A percentile compares a stretch with the other conserved stretches of the same genome.
These are phyloP conservation scores for Lateolabrax maculatus DNA, from an alignment of 2,797 vertebrate species.

Conservation along the genomic window DNA sequence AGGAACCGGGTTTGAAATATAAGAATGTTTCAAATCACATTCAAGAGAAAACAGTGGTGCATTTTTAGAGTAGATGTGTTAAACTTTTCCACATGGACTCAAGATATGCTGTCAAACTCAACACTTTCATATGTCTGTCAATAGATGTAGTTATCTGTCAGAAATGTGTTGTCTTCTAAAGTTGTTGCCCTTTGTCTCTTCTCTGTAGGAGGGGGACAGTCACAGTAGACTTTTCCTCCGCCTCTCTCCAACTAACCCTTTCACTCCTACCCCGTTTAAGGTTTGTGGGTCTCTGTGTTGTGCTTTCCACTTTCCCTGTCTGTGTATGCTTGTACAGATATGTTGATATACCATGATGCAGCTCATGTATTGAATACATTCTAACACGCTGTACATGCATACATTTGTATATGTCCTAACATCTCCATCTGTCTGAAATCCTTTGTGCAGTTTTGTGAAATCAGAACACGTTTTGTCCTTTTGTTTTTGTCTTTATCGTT, in stretches of 20 bases:
- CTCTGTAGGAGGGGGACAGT: conserved; percentile 93
- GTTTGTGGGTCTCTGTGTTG: conserved; percentile 90
- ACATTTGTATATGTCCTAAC: conserved; percentile 51
- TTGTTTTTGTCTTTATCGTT: conserved; percentile 20
- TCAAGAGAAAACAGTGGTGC: neutral
- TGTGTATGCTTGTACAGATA: conserved; percentile 46
- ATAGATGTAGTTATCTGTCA: conserved; percentile 40
- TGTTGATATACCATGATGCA: neutral
- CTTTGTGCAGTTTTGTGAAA: conserved; percentile 42
- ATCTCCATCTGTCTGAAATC: conserved; percentile 16
- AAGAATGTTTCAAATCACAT: neutral
- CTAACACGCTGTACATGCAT: conserved; percentile 50
- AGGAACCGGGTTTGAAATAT: neutral
- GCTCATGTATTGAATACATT: neutral
- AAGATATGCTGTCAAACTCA: conserved; percentile 2
- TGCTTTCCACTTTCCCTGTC: conserved; percentile 39
- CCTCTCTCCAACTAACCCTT: conserved; percentile 98
- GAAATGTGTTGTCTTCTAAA: conserved; percentile 66
- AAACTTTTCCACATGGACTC: neutral
- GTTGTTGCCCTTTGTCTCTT: conserved; percentile 90
- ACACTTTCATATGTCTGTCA: conserved; percentile 12
- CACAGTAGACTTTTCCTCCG: conserved; percentile 92
- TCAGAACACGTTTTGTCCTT: conserved; percentile 28
- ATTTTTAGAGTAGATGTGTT: neutral
- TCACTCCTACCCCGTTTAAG: conserved; percentile 98